Percentiles rank a stretch among this genome's conserved stretches.
Conservation (phyloP, 2,888 invertebrate genomes). For the Phengaris arion region DNA sequence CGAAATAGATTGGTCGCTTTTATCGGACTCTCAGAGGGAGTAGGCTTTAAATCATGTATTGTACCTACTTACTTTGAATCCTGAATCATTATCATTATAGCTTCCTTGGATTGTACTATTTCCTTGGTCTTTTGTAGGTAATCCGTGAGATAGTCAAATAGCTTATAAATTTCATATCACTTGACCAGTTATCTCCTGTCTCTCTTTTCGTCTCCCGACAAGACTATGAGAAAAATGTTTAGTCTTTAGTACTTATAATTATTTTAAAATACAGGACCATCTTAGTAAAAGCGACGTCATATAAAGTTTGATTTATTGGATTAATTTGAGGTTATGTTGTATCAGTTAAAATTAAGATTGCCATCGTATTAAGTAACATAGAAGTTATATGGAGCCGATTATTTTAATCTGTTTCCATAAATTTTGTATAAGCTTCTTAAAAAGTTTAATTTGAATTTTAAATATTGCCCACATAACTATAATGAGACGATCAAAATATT, state of each 20-base stretch:
- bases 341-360: conserved; percentile 9
- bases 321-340: conserved; percentile 17
- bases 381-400: conserved; percentile 17
- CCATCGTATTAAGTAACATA: conserved; percentile 16
- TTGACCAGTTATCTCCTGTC: not conserved
- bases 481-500: conserved; percentile 24
- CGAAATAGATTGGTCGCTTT: conserved; percentile 35
- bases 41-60: conserved; percentile 28
- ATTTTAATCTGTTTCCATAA: conserved; percentile 29
- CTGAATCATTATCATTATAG: conserved; percentile 5
- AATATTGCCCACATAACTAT: conserved; percentile 10
- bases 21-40: conserved; percentile 31
- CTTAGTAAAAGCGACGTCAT: not conserved
- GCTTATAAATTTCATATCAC: no score
- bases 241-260: not conserved
- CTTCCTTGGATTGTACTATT: not conserved
- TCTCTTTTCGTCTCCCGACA: not conserved
- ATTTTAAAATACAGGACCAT: not conserved
- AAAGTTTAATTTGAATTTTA: conserved; percentile 22
- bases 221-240: no score
- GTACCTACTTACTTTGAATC: conserved; percentile 23
- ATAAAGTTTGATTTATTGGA: conserved; percentile 23
- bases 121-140: conserved; percentile 1
- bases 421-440: conserved; percentile 28
- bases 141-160: no score